phyloP scores from a whole-genome alignment of 2,797 vertebrate genomes.

The Okamejei kenojei region DNA sequence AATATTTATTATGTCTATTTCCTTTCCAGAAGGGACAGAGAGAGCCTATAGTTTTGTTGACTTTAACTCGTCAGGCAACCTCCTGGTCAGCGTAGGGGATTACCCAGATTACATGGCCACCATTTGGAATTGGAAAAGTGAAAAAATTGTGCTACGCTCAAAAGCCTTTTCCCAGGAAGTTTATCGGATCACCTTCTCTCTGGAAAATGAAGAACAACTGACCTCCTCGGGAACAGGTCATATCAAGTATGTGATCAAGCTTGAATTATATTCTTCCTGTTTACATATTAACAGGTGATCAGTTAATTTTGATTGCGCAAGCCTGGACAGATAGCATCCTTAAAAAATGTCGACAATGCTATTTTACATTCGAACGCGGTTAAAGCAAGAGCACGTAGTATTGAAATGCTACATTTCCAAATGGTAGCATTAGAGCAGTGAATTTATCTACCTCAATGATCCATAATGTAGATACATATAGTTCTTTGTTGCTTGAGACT shows the following conservation, averaged over 20 bases:
- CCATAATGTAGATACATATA: background rate
- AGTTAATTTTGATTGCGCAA: background rate
- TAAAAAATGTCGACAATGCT: background rate
- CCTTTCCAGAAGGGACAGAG: constrained; percentile 68
- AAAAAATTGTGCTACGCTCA: constrained; percentile 69
- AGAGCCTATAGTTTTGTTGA: constrained; percentile 67
- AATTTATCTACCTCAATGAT: background rate
- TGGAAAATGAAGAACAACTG: constrained; percentile 71
- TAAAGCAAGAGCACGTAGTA: too few species aligned
- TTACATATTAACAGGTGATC: background rate
- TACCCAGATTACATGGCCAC: constrained; percentile 79
- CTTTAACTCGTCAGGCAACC: constrained; percentile 68
- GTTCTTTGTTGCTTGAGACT: background rate
- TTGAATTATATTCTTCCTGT: background rate
- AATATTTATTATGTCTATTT: background rate
- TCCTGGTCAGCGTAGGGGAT: constrained; percentile 76
- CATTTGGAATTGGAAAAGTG: constrained; percentile 85
- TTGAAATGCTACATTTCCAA: background rate
- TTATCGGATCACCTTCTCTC: constrained; percentile 79
- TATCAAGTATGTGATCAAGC: constrained; percentile 68
- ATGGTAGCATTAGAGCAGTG: background rate
- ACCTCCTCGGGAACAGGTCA: constrained; percentile 79
- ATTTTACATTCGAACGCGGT: background rate
- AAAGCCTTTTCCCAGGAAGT: constrained; percentile 84
- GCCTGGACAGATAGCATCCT: background rate